These are phyloP conservation scores for Nannospalax galili DNA, from an alignment of 2,113 vertebrate genomes.

Conservation along the genomic window DNA sequence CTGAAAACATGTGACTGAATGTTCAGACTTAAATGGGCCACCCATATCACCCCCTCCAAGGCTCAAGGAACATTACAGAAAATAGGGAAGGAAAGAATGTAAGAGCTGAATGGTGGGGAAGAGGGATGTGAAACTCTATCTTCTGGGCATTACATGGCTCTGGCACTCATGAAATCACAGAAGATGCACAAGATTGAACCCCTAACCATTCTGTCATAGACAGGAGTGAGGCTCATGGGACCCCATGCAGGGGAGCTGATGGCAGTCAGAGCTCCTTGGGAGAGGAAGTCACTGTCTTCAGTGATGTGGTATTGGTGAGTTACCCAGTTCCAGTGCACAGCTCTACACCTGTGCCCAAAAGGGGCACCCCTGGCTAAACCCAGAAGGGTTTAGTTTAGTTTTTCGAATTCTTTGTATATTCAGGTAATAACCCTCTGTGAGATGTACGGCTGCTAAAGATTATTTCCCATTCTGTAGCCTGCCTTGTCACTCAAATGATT, in stretches of 20 bases:
- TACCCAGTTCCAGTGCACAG: neutral
- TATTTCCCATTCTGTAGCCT: too few species aligned
- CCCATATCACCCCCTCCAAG: neutral
- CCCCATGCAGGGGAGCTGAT: neutral
- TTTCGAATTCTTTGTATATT: too few species aligned
- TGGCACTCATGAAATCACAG: neutral
- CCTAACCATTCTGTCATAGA: neutral
- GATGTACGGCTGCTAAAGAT: too few species aligned
- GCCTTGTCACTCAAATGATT: too few species aligned
- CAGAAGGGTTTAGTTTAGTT: too few species aligned
- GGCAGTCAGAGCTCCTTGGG: neutral
- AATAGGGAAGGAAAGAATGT: neutral
- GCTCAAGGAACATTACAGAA: neutral
- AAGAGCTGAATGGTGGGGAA: neutral
- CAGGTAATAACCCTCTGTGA: too few species aligned
- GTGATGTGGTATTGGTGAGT: neutral
- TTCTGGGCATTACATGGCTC: neutral
- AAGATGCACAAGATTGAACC: neutral
- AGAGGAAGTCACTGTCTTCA: neutral
- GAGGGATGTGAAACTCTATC: neutral
- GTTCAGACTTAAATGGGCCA: neutral
- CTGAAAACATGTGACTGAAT: neutral
- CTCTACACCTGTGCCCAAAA: neutral
- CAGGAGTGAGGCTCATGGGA: neutral
- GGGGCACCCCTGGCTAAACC: neutral